Conservation (phyloP, 2,797 vertebrate genomes). For the Squalus acanthias region DNA sequence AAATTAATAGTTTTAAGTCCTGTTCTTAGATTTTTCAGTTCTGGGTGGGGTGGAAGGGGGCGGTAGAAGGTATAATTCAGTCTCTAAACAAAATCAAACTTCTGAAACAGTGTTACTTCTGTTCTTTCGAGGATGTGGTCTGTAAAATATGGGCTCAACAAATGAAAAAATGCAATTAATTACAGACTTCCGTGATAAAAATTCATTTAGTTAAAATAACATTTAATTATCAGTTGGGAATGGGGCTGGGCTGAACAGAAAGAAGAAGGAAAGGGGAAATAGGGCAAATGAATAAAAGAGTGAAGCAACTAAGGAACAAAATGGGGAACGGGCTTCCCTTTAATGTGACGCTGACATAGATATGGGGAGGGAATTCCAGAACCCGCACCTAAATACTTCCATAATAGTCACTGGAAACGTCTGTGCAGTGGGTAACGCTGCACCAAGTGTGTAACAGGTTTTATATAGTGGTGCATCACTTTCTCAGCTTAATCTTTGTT, state of each 20-base stretch:
- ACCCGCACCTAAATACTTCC: neutral
- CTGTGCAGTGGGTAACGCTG: neutral
- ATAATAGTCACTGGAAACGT: neutral
- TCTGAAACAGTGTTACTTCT: neutral
- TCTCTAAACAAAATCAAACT: neutral
- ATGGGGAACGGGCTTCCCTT: neutral
- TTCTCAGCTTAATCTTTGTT: neutral
- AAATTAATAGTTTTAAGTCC: neutral
- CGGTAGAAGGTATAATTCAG: neutral
- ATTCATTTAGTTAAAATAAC: neutral
- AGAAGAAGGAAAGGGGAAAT: neutral
- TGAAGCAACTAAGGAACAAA: neutral
- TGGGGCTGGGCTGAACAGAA: neutral
- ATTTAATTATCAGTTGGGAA: neutral
- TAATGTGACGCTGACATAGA: neutral
- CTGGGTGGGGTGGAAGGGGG: neutral
- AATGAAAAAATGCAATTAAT: constrained; percentile 22
- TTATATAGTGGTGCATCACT: neutral
- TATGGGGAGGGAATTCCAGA: neutral
- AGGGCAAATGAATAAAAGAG: neutral
- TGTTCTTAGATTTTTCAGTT: neutral
- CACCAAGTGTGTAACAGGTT: neutral
- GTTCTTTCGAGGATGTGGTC: neutral
- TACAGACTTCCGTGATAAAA: neutral
- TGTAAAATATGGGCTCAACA: neutral